Base-by-base conservation (phyloP, 2,113 vertebrate species). In the Hyperopisus bebe region DNA sequence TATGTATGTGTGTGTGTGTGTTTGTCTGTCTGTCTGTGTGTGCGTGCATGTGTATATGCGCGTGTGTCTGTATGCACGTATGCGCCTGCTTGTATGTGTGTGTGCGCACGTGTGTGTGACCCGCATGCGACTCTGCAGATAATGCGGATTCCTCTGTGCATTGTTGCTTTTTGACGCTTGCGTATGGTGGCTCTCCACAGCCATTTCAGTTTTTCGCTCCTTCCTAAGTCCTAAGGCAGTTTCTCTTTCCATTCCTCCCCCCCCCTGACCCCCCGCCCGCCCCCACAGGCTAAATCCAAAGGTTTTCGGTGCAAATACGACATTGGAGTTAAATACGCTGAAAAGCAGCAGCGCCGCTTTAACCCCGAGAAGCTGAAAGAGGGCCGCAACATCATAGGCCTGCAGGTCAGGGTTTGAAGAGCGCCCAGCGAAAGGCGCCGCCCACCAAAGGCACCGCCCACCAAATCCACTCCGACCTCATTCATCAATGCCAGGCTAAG, bases 311-410 rank as follows among this genome's bases (percentile, higher is more conserved):
- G 96, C 48, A 97, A 96, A 35, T 97, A 96, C 48, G 95, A 97
- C 5, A 9, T 98, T 0, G 98, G 98, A 1, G 97, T 98, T 86
- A 98, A 98, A 90, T 99, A 98, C 0, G 97, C 97, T 0, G 97
- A 98, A 93, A 97, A 97, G 90, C 97, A 98, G 55, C 97, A 98
- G 90, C 96, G 98, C 2, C 96, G 94, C 66, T 99, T 98, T 86
- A 95, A 96, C 44, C 97, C 97, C 0, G 97, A 97, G 91, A 98
- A 98, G 92, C 95, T 98, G 62, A 95, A 95, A 70, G 97, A 98
- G 92, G 98, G 98, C 74, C 95, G 97, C 53, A 98, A 98, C 92
- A 92, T 98, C 91, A 99, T 99, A 0, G 97, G 98, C 7, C 95
- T 99, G 27, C 98, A 99, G 97, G 98, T 98, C 48, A 90, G 94